Conservation (phyloP, 2,888 invertebrate genomes). For the Strigamia crassipes region DNA sequence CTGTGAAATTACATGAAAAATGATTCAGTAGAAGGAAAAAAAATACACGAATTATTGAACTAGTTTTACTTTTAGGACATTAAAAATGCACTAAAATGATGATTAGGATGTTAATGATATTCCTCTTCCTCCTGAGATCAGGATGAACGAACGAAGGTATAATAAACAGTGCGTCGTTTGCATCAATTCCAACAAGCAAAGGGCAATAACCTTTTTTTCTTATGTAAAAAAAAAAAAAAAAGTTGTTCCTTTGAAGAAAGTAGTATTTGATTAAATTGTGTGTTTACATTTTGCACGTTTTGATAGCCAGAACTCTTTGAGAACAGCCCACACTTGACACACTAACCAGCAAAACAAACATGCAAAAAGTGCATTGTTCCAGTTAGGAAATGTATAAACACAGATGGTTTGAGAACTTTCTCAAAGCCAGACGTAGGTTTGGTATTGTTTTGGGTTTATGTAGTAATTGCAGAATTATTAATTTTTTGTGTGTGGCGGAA, state of each 20-base stretch:
- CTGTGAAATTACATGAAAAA: not conserved
- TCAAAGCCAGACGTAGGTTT: not conserved
- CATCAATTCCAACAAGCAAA: not conserved
- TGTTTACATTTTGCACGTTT: not conserved
- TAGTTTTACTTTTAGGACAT: not conserved
- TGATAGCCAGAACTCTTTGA: not conserved
- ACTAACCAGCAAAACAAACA: not conserved
- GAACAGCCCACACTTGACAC: slow-evolving; percentile 11
- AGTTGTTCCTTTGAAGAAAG: not conserved
- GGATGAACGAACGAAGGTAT: slow-evolving; percentile 7
- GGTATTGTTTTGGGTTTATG: not conserved
- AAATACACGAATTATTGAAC: not conserved
- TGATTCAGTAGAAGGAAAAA: too few relatives aligned
- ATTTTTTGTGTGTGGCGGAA: not conserved
- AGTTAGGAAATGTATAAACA: not conserved
- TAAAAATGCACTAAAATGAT: slow-evolving; percentile 3
- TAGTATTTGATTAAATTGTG: not conserved
- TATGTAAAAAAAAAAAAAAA: not conserved
- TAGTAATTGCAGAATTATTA: not conserved
- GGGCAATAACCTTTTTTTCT: not conserved
- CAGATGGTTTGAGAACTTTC: not conserved
- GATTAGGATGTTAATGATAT: slow-evolving; percentile 2
- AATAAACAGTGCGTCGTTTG: not conserved
- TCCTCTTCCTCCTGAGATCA: not conserved
- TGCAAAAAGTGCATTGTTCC: not conserved